Conservation (phyloP, 2,888 invertebrate species). For the Caenorhabditis becei region DNA sequence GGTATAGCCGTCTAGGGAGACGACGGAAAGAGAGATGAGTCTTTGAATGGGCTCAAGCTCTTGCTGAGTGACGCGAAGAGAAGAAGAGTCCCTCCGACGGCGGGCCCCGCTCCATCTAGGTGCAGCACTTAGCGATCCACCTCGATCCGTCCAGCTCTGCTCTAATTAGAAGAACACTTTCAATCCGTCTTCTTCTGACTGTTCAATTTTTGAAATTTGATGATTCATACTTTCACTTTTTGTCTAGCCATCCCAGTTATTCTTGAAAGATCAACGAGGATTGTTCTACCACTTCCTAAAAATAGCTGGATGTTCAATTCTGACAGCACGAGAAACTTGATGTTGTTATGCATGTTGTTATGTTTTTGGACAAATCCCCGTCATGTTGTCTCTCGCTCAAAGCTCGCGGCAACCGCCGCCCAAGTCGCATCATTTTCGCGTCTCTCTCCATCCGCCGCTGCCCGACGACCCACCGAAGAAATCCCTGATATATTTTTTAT, state of each 20-base stretch:
- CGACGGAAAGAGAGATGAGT: constrained; percentile 45
- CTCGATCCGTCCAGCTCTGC: background rate
- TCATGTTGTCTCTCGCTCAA: constrained; percentile 21
- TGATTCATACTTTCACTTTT: too few species aligned
- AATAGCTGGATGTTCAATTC: background rate
- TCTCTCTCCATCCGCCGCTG: background rate
- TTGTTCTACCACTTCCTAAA: background rate
- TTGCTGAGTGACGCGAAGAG: constrained; percentile 35
- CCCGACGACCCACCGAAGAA: constrained; percentile 9
- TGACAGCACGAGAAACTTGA: background rate
- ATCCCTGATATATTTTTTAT: constrained; percentile 27
- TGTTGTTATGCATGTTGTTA: background rate
- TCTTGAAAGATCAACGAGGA: too few species aligned
- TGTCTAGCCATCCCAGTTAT: too few species aligned
- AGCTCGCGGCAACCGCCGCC: constrained; percentile 5
- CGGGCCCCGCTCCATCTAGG: constrained; percentile 5
- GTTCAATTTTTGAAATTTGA: too few species aligned
- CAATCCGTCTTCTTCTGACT: background rate
- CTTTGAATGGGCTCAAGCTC: constrained; percentile 57
- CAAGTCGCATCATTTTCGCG: constrained; percentile 10
- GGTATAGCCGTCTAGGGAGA: constrained; percentile 56
- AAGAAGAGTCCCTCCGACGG: background rate
- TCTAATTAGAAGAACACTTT: background rate
- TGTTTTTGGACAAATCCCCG: background rate
- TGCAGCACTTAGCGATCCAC: background rate